Percentiles rank a stretch among this genome's conserved stretches.
phyloP scores from a whole-genome alignment of 1,140 invertebrate genomes.

The Anoplolepis gracilipes region DNA sequence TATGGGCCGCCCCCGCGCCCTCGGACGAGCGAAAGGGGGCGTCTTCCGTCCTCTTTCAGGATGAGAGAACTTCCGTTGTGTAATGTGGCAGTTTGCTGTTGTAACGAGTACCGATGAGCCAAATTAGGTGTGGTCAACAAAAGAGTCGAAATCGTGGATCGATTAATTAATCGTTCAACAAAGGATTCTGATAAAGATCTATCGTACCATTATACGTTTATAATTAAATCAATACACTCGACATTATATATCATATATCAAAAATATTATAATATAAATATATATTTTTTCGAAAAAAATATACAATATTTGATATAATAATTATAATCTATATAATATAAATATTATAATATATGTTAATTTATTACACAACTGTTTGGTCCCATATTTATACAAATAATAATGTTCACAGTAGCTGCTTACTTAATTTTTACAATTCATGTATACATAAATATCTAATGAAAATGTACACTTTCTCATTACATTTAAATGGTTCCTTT shows the following conservation, averaged over 20 bases:
- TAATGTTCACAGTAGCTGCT: background rate
- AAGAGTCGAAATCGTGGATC: background rate
- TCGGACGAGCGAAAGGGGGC: slow-evolving; percentile 33
- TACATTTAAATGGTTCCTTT: background rate
- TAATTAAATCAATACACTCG: background rate
- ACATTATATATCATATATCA: background rate
- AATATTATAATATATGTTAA: too few species aligned
- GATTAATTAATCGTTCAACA: background rate
- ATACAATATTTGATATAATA: too few species aligned
- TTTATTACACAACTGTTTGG: background rate
- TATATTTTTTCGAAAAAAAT: too few species aligned
- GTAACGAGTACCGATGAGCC: slow-evolving; percentile 14
- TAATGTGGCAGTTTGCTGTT: slow-evolving; percentile 14
- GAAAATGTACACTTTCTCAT: too few species aligned
- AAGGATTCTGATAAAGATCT: background rate
- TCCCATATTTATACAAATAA: background rate
- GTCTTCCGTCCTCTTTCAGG: slow-evolving; percentile 57
- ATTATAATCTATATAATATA: too few species aligned
- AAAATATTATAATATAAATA: too few species aligned
- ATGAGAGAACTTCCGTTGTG: slow-evolving; percentile 73
- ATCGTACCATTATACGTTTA: background rate
- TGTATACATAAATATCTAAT: background rate
- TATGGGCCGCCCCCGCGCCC: slow-evolving; percentile 79
- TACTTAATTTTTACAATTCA: background rate
- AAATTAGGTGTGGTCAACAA: background rate